Base-by-base conservation (phyloP, 2,113 vertebrate genomes). In the Chionodraco myersi region DNA sequence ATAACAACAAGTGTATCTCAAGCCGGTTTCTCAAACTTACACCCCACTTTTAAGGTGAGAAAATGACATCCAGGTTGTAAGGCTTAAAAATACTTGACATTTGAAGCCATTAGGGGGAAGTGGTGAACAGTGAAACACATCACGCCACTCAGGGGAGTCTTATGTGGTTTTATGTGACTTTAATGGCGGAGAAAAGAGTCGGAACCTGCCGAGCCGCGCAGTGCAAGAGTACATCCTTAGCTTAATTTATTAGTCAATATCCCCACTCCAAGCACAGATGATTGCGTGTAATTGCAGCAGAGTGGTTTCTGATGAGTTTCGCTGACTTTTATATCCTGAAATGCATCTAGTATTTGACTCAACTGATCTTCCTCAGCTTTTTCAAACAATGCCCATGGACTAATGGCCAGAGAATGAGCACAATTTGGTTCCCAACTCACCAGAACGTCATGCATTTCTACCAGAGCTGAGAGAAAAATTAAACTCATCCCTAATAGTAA, bases 141-240 rank as follows among this genome's bases (percentile, higher is more conserved):
- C 57, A 52, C n/a, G 45, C 64, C 70, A 47, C 77, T 72, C 63
- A 66, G 14, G 26, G 62, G 68, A 68, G 54, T 64, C 53, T 79
- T 76, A 34, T 62, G 48, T 41, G 57, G 54, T 79, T 82, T 84
- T 69, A 83, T 85, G 70, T 77, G 70, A 74, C 41, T 52, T 79
- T 86, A 91, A 82, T 84, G 73, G 75, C 77, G 26, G 65, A 72
- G 62, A 75, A 79, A 84, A 83, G 52, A 68, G n/a, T 49, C 13
- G 5, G 77, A 84, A 80, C 65, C 51, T 66, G 57, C 65, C 3
- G 18, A 80, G 66, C 53, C 14, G 0, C 2, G 41, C 15, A 15
- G 14, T 58, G 48, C 10, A 4, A 77, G 36, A 73, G 58, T 53
- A 52, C 26, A 76, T 70, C 14, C 2, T 75, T 61, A 73, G 70